phyloP scores from a whole-genome alignment of 2,888 invertebrate species.

The Hypomecis atomaria region DNA sequence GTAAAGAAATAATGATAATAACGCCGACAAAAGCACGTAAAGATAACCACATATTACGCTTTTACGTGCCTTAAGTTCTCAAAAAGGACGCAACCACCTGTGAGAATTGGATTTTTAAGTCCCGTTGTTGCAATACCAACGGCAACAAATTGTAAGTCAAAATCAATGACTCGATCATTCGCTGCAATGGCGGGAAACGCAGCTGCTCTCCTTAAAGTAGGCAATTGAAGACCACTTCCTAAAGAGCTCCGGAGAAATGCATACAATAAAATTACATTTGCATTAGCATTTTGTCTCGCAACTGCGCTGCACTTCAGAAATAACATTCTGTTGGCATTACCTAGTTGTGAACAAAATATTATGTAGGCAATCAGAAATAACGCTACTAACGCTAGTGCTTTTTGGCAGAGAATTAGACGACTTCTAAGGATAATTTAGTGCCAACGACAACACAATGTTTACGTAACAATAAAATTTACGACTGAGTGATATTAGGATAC shows the following conservation, averaged over 20 bases:
- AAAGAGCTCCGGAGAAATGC: constrained; percentile 5
- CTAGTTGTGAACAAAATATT: constrained; percentile 5
- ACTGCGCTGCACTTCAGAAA: constrained; percentile 1
- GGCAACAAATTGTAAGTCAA: constrained; percentile 45
- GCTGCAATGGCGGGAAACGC: constrained; percentile 39
- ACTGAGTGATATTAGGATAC: constrained; percentile 10
- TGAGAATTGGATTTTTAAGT: constrained; percentile 46
- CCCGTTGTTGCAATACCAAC: constrained; percentile 45
- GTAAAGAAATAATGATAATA: constrained; percentile 10
- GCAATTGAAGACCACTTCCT: constrained; percentile 22
- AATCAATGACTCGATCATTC: constrained; percentile 36
- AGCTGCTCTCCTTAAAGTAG: constrained; percentile 43
- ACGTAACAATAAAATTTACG: constrained; percentile 20
- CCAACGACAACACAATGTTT: constrained; percentile 3
- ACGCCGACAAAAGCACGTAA: constrained; percentile 16
- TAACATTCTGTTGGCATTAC: constrained; percentile 9
- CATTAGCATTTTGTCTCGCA: constrained; percentile 11
- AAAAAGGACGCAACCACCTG: constrained; percentile 22
- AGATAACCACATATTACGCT: constrained; percentile 20
- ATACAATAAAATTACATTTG: constrained; percentile 10
- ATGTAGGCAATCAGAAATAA: constrained; percentile 14
- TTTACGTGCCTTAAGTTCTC: constrained; percentile 16
- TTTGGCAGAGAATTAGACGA: constrained; percentile 3
- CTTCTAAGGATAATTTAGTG: constrained; percentile 23
- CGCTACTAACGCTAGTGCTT: constrained; percentile 4